Evolutionary conservation across 2,888 invertebrate genomes (phyloP).

Genomic region (Portevinia maculata): DNA sequence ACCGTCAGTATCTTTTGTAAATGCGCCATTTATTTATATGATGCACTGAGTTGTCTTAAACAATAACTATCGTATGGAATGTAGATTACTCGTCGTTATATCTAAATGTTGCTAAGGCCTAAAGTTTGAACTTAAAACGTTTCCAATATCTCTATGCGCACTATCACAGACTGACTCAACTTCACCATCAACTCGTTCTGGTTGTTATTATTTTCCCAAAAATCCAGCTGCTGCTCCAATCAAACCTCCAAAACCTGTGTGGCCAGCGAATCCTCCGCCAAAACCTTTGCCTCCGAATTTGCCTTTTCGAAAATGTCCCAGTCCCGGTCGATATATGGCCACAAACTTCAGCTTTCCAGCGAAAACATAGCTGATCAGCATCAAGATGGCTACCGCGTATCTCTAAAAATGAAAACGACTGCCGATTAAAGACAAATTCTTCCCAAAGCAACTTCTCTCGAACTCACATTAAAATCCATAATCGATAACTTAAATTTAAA

Average conservation of each 20-base stretch:
- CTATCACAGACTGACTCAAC: conserved; percentile 26
- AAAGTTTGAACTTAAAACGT: conserved; percentile 53
- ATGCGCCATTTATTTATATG: too few relatives aligned
- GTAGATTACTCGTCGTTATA: neutral
- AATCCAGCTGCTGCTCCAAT: conserved; percentile 52
- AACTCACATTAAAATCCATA: conserved; percentile 70
- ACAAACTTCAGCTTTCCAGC: conserved; percentile 45
- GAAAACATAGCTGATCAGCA: conserved; percentile 28
- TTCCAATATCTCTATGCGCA: neutral
- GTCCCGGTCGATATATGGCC: conserved; percentile 51
- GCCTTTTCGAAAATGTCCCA: conserved; percentile 58
- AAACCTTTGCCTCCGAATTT: conserved; percentile 59
- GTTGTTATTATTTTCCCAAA: conserved; percentile 57
- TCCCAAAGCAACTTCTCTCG: neutral
- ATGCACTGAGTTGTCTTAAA: too few relatives aligned
- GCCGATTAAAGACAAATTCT: neutral
- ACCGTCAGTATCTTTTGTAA: too few relatives aligned
- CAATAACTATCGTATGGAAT: too few relatives aligned
- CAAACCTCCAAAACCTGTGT: conserved; percentile 50
- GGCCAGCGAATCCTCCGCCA: conserved; percentile 57
- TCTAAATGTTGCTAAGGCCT: neutral
- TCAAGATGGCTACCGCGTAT: conserved; percentile 49
- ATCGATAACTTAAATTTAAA: conserved; percentile 39
- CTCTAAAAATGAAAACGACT: conserved; percentile 41
- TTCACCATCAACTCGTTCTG: neutral